Conservation (phyloP, 2,797 vertebrate species). For the Falco peregrinus region DNA sequence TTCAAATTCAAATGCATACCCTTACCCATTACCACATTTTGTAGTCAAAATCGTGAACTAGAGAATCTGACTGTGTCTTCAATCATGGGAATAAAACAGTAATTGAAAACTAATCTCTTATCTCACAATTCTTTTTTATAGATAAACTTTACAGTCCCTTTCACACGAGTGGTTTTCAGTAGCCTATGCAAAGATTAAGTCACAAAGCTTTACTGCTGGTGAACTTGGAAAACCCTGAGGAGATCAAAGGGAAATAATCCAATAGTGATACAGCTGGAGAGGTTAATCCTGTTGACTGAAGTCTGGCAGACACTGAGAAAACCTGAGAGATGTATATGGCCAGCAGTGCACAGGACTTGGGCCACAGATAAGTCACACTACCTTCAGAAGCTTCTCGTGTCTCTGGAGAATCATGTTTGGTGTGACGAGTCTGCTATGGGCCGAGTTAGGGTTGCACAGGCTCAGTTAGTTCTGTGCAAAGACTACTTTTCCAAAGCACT, state of each 20-base stretch:
- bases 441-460: neutral
- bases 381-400: neutral
- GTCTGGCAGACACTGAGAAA: neutral
- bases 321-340: neutral
- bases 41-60: neutral
- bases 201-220: neutral
- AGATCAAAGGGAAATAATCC: neutral
- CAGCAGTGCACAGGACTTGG: neutral
- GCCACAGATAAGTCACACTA: neutral
- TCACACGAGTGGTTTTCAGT: neutral
- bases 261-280: neutral
- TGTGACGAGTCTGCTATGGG: neutral
- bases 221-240: neutral
- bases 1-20: neutral
- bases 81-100: constrained; percentile 53
- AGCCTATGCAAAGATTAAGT: neutral
- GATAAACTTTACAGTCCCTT: neutral
- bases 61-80: neutral
- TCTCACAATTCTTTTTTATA: neutral
- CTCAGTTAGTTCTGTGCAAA: neutral
- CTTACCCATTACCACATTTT: neutral
- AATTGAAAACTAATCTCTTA: neutral
- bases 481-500: neutral
- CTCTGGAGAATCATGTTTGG: neutral
- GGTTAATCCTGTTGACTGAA: neutral